A percentile compares a stretch with the other conserved stretches of the same genome.
Evolutionary conservation across 2,888 invertebrate genomes (phyloP).

Genomic region (Euzophera pinguis): DNA sequence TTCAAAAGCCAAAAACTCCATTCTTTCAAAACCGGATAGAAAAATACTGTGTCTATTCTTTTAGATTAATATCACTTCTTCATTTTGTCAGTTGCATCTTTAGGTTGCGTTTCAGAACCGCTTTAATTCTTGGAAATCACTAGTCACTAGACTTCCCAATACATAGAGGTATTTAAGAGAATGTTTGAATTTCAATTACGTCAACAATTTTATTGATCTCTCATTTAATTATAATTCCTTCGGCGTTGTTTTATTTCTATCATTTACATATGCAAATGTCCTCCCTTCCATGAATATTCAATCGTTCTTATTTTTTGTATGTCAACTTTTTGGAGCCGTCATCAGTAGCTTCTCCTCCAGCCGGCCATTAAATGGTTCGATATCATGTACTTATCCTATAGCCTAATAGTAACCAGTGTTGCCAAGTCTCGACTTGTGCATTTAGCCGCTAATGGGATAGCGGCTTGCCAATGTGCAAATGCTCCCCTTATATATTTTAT

Average conservation of each 20-base stretch:
- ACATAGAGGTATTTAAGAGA: too few species aligned
- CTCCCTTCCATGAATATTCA: slow-evolving; percentile 59
- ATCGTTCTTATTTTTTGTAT: slow-evolving; percentile 38
- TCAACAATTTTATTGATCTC: too few species aligned
- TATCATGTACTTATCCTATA: neutral
- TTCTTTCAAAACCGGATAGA: too few species aligned
- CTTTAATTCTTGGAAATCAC: too few species aligned
- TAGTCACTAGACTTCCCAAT: too few species aligned
- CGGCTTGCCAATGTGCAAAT: slow-evolving; percentile 10
- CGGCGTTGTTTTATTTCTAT: slow-evolving; percentile 57
- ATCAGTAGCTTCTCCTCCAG: neutral
- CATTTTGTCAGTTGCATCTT: too few species aligned
- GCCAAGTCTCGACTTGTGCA: slow-evolving; percentile 8
- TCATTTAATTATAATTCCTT: too few species aligned
- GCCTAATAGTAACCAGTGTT: neutral
- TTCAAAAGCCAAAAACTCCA: too few species aligned
- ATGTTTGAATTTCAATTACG: too few species aligned
- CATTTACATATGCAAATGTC: slow-evolving; percentile 67
- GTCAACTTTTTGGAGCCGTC: slow-evolving; percentile 21
- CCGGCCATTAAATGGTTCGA: neutral
- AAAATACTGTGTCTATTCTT: too few species aligned
- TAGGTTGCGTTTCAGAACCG: too few species aligned
- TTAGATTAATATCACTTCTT: too few species aligned
- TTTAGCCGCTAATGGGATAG: slow-evolving; percentile 12
- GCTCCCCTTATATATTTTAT: neutral